These are phyloP conservation scores for Turritopsis rubra DNA, from an alignment of 30 jellyfish, hydroid and myxozoan genomes.

Conservation along the genomic window DNA sequence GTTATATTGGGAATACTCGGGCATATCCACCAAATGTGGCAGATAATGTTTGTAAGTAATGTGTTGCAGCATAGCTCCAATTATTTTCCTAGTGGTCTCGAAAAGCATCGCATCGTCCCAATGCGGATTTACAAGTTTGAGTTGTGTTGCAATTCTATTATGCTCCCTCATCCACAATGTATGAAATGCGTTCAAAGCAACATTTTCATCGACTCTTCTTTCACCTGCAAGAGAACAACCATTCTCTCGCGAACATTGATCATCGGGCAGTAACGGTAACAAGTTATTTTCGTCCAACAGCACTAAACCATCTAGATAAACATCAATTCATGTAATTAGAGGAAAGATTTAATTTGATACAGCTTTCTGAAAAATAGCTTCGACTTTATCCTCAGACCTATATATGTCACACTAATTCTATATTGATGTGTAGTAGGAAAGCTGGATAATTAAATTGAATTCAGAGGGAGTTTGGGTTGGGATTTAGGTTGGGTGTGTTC, in stretches of 20 bases:
- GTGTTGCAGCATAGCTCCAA: conserved; percentile 34
- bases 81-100: conserved; percentile 35
- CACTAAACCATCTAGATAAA: conserved; percentile 7
- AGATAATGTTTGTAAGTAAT: conserved; percentile 29
- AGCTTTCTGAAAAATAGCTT: too few species aligned
- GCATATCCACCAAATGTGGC: background rate
- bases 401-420: too few species aligned
- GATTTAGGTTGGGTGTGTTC: too few species aligned
- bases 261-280: conserved; percentile 9
- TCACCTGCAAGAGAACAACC: conserved; percentile 47
- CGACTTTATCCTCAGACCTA: too few species aligned
- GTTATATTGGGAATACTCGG: conserved; percentile 24
- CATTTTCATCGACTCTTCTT: conserved; percentile 26
- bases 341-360: too few species aligned
- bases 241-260: background rate
- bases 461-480: too few species aligned
- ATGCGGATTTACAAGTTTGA: conserved; percentile 15
- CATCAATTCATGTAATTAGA: too few species aligned
- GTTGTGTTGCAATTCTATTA: conserved; percentile 25
- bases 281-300: background rate
- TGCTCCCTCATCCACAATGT: conserved; percentile 41
- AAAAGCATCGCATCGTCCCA: conserved; percentile 34
- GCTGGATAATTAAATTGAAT: too few species aligned
- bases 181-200: conserved; percentile 25
- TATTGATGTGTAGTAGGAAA: too few species aligned